Conservation (phyloP, 1,140 invertebrate species). For the Dreissena polymorpha region DNA sequence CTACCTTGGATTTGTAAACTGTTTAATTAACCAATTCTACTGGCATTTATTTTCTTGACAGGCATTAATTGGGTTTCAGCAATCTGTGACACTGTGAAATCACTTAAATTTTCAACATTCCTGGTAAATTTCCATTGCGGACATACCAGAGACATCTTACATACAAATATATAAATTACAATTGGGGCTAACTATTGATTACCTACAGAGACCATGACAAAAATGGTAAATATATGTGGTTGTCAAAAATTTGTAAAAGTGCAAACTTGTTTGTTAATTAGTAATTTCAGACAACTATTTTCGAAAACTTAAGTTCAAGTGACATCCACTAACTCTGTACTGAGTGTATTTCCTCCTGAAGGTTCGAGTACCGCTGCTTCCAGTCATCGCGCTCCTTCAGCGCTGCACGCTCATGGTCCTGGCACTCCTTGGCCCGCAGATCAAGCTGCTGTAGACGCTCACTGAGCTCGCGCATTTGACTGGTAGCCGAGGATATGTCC, state of each 20-base stretch:
- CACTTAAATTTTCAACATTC: too few relatives aligned
- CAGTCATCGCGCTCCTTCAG: conserved; percentile 62
- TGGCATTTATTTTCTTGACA: too few relatives aligned
- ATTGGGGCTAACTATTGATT: too few relatives aligned
- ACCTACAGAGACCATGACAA: too few relatives aligned
- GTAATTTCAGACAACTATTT: background rate
- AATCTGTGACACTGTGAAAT: too few relatives aligned
- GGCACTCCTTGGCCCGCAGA: conserved; percentile 60
- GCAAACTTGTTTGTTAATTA: background rate
- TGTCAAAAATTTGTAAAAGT: background rate
- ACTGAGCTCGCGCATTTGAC: conserved; percentile 66
- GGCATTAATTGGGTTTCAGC: too few relatives aligned
- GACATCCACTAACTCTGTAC: background rate
- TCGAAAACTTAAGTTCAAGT: background rate
- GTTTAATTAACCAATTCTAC: too few relatives aligned
- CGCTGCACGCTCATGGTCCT: conserved; percentile 58
- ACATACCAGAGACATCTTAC: too few relatives aligned
- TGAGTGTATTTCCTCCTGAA: conserved; percentile 57
- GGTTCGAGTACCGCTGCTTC: conserved; percentile 64
- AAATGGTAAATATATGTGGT: too few relatives aligned
- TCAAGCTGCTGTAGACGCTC: conserved; percentile 67
- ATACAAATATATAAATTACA: too few relatives aligned
- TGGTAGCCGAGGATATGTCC: conserved; percentile 64
- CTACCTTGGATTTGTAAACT: too few relatives aligned
- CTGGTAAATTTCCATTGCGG: too few relatives aligned